phyloP scores from a whole-genome alignment of 1,140 invertebrate species.

The Campoletis sonorensis region DNA sequence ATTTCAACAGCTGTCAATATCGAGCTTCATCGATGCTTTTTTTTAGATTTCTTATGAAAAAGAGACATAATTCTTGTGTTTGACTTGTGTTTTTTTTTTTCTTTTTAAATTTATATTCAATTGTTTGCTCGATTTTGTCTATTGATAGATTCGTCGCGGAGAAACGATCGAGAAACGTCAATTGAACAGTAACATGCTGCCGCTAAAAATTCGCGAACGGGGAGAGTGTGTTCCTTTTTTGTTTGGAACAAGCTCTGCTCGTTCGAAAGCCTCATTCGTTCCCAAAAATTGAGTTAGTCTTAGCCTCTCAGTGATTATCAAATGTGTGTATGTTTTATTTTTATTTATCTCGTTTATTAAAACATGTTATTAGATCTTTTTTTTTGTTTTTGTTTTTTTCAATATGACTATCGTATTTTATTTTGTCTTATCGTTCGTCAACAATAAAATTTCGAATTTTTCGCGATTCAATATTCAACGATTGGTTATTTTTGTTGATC shows the following conservation, averaged over 20 bases:
- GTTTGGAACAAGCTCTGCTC: slow-evolving; percentile 33
- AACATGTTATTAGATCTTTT: slow-evolving; percentile 12
- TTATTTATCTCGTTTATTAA: slow-evolving; percentile 51
- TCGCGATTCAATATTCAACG: too few relatives aligned
- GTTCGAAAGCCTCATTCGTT: slow-evolving; percentile 25
- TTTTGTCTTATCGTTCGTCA: background rate
- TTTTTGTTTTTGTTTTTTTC: background rate
- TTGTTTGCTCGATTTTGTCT: slow-evolving; percentile 13
- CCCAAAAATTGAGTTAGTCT: slow-evolving; percentile 76
- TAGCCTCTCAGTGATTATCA: slow-evolving; percentile 78
- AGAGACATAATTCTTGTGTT: too few relatives aligned
- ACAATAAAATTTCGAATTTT: slow-evolving; percentile 12
- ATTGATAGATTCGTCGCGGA: slow-evolving; percentile 16
- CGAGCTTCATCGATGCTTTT: background rate
- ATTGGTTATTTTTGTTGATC: background rate
- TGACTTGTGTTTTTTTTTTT: background rate
- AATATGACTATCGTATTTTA: background rate
- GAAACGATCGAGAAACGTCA: slow-evolving; percentile 24
- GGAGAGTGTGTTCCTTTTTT: slow-evolving; percentile 20
- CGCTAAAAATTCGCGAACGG: slow-evolving; percentile 22
- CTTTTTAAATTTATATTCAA: slow-evolving; percentile 25
- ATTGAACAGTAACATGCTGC: slow-evolving; percentile 30
- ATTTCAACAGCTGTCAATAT: background rate
- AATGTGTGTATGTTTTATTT: slow-evolving; percentile 70
- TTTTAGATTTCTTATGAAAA: background rate